phyloP scores from a whole-genome alignment of 2,888 invertebrate genomes.

The Orthosia gracilis region DNA sequence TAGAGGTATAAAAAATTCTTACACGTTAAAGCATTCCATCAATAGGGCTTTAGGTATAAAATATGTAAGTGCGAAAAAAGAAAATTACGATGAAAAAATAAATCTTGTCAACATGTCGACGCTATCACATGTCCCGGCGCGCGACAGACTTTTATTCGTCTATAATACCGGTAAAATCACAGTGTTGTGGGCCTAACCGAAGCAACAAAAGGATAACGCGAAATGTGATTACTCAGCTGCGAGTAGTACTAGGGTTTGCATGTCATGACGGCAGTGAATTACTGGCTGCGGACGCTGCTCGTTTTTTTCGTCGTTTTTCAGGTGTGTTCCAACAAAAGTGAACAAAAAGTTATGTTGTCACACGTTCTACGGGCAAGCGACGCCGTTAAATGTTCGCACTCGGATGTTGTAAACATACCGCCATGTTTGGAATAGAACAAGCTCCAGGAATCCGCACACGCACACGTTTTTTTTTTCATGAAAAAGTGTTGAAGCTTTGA shows the following conservation, averaged over 20 bases:
- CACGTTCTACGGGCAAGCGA: slow-evolving; percentile 75
- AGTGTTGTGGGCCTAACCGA: slow-evolving; percentile 78
- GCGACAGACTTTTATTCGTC: slow-evolving; percentile 73
- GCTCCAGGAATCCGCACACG: slow-evolving; percentile 52
- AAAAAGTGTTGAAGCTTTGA: slow-evolving; percentile 36
- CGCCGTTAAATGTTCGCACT: slow-evolving; percentile 81
- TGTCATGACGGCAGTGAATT: slow-evolving; percentile 86
- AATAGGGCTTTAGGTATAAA: slow-evolving; percentile 20
- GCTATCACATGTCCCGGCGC: slow-evolving; percentile 62
- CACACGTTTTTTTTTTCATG: slow-evolving; percentile 32
- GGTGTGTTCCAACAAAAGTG: slow-evolving; percentile 81
- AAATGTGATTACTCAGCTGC: slow-evolving; percentile 87
- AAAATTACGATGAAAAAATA: slow-evolving; percentile 40
- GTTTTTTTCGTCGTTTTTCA: slow-evolving; percentile 77
- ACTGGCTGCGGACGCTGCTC: slow-evolving; percentile 71
- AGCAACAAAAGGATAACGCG: slow-evolving; percentile 86
- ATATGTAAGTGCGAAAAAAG: slow-evolving; percentile 31
- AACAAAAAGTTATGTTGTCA: slow-evolving; percentile 82
- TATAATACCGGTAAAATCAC: slow-evolving; percentile 80
- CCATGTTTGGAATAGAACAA: slow-evolving; percentile 77
- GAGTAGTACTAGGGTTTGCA: slow-evolving; percentile 79
- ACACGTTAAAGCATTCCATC: slow-evolving; percentile 16
- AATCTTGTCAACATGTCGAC: slow-evolving; percentile 41
- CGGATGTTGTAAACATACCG: slow-evolving; percentile 80
- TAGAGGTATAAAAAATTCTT: not conserved